phyloP scores from a whole-genome alignment of 1,140 invertebrate genomes.

The Drosophila santomea region DNA sequence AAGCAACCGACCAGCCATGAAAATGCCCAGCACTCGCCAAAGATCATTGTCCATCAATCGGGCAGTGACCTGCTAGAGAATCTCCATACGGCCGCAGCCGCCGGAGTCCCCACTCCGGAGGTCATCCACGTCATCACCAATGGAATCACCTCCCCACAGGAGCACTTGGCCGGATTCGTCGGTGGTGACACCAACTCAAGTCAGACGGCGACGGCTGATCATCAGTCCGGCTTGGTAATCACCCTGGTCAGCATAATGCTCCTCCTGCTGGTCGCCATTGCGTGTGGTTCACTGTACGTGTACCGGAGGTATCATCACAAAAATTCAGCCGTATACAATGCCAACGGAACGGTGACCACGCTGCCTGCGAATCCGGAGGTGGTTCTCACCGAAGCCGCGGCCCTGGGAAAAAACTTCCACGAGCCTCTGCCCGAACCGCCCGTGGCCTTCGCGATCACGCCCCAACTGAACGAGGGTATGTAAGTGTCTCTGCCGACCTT shows the following conservation, averaged over 20 bases:
- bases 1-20: constrained; percentile 62
- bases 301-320: constrained; percentile 78
- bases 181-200: constrained; percentile 42
- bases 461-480: constrained; percentile 79
- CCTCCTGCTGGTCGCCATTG: constrained; percentile 63
- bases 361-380: constrained; percentile 43
- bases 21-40: constrained; percentile 59
- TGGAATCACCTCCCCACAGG: constrained; percentile 43
- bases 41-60: constrained; percentile 80
- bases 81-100: constrained; percentile 60
- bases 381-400: constrained; percentile 54
- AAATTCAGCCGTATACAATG: constrained; percentile 55
- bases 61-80: constrained; percentile 69
- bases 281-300: constrained; percentile 66
- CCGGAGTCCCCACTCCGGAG: constrained; percentile 61
- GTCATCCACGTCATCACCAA: constrained; percentile 82
- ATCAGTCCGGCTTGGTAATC: constrained; percentile 64
- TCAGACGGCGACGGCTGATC: constrained; percentile 48
- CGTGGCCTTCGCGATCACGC: constrained; percentile 22
- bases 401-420: constrained; percentile 66
- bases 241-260: constrained; percentile 69
- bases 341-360: constrained; percentile 54
- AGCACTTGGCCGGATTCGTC: constrained; percentile 70
- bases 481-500: constrained; percentile 71
- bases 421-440: constrained; percentile 72